A percentile compares a stretch with the other conserved stretches of the same genome.
Evolutionary conservation across 2,888 invertebrate species (phyloP).

Genomic region (Dryobotodes eremita): DNA sequence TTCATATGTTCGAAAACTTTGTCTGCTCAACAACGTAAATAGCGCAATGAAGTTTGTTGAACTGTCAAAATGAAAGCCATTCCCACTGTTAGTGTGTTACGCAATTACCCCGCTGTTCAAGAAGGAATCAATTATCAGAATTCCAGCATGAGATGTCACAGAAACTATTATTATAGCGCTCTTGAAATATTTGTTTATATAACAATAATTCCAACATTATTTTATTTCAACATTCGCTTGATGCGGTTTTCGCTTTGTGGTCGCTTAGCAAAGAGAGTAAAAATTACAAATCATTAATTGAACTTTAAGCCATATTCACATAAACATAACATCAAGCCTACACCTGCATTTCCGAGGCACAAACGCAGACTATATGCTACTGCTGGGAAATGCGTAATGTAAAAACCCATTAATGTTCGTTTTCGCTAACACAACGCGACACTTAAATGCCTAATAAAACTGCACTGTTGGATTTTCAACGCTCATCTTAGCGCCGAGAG

Average conservation of each 20-base stretch:
- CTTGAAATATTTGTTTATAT: conserved; percentile 14
- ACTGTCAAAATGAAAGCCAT: too few relatives aligned
- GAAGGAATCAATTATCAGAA: too few relatives aligned
- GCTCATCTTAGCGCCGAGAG: not conserved
- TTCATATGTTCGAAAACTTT: too few relatives aligned
- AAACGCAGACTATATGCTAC: not conserved
- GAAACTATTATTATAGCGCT: not conserved
- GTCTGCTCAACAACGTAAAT: too few relatives aligned
- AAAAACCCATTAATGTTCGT: not conserved
- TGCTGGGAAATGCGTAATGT: not conserved
- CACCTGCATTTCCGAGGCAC: too few relatives aligned
- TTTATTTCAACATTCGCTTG: conserved; percentile 37
- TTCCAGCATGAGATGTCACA: not conserved
- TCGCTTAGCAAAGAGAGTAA: conserved; percentile 28
- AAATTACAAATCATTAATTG: not conserved
- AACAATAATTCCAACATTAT: not conserved
- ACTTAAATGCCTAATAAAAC: too few relatives aligned
- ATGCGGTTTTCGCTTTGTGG: conserved; percentile 22
- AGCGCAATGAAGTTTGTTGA: too few relatives aligned
- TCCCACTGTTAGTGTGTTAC: too few relatives aligned
- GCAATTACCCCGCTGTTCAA: too few relatives aligned
- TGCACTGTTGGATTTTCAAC: not conserved
- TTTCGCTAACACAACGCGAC: too few relatives aligned
- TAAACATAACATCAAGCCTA: not conserved
- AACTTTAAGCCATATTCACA: not conserved